phyloP scores from a whole-genome alignment of 1,140 invertebrate species.

The Drosophila kurseongensis region DNA sequence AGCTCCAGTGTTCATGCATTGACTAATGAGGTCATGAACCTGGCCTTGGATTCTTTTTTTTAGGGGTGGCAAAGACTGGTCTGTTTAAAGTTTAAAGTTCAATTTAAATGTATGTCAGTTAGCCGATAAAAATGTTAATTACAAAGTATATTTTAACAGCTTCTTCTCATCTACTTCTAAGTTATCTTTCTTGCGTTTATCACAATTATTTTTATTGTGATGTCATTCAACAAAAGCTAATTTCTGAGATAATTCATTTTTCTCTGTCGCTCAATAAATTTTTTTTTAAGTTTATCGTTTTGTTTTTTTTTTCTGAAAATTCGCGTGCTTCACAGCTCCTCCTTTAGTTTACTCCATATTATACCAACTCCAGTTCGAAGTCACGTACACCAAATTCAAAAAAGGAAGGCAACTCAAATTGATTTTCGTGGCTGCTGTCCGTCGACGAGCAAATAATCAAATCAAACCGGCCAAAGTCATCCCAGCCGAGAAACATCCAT shows the following conservation, averaged over 20 bases:
- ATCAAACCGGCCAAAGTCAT: constrained; percentile 47
- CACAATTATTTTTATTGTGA: neutral
- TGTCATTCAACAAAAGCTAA: neutral
- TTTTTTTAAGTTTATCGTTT: constrained; percentile 1
- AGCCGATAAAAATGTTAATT: no score
- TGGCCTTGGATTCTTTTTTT: constrained; percentile 7
- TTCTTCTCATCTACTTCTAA: no score
- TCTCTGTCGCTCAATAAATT: neutral
- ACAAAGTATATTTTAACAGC: no score
- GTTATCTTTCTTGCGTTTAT: no score
- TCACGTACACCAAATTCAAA: constrained; percentile 67
- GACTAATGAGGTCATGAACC: constrained; percentile 45
- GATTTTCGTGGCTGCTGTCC: constrained; percentile 67
- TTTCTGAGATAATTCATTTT: neutral
- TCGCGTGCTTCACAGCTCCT: neutral
- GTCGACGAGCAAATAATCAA: constrained; percentile 71
- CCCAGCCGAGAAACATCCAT: constrained; percentile 16
- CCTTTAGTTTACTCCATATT: constrained; percentile 19
- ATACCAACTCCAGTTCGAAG: constrained; percentile 42
- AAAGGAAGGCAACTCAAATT: constrained; percentile 58
- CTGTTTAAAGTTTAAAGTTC: neutral
- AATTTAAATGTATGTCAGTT: no score
- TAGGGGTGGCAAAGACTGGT: neutral
- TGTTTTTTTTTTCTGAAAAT: constrained; percentile 1
- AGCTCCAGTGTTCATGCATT: constrained; percentile 26